These are phyloP conservation scores for Campylorhamphus procurvoides DNA, from an alignment of 2,113 vertebrate genomes.

Conservation along the genomic window DNA sequence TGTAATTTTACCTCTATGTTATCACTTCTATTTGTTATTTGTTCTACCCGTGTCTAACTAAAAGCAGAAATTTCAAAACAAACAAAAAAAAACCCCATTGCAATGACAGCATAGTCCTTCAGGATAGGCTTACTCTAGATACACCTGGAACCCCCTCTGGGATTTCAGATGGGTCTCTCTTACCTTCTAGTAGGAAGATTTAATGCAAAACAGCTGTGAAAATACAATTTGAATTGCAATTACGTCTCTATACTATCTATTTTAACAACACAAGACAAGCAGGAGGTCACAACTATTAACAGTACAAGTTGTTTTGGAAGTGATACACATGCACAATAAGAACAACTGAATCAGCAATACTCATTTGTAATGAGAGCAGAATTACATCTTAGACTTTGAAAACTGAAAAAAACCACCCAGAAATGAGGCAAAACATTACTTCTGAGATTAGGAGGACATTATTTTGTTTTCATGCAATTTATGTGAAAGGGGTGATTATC, in stretches of 20 bases:
- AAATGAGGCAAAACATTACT: not conserved
- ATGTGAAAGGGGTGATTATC: not conserved
- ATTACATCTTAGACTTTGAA: not conserved
- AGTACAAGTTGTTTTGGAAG: not conserved
- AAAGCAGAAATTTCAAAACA: not conserved
- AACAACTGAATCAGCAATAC: not conserved
- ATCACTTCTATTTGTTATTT: not conserved
- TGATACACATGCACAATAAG: accelerated
- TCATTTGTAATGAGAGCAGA: not conserved
- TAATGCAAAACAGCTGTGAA: not conserved
- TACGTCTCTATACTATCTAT: not conserved
- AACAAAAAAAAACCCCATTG: too few relatives aligned
- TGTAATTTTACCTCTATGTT: not conserved
- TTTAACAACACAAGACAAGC: not conserved
- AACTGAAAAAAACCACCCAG: not conserved
- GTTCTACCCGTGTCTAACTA: not conserved
- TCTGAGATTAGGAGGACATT: not conserved
- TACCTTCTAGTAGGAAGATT: not conserved
- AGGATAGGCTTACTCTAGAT: not conserved
- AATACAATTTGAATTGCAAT: not conserved
- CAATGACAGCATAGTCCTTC: not conserved
- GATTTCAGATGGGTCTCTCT: not conserved
- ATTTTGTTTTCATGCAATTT: not conserved
- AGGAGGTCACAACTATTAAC: not conserved
- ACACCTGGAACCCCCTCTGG: not conserved